These are phyloP conservation scores for Sisor rabdophorus DNA, from an alignment of 2,113 vertebrate species.

Conservation along the genomic window DNA sequence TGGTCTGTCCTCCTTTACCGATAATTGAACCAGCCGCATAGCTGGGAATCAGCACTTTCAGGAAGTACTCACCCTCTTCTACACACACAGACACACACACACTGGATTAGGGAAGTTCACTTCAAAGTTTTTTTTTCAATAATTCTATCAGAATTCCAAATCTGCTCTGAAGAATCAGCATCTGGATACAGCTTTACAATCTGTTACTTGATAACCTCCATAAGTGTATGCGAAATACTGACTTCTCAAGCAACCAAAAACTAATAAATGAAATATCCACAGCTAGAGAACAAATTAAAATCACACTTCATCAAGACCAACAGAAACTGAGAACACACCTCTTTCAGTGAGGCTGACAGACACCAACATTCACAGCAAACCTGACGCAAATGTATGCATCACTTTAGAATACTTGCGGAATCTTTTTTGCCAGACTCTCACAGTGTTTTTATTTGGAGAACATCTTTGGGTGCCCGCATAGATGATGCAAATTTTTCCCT, in stretches of 20 bases:
- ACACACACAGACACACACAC: slow-evolving; percentile 44
- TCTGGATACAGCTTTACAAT: background rate
- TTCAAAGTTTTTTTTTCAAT: background rate
- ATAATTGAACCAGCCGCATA: slow-evolving; percentile 92
- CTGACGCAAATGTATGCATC: too few species aligned
- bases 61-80: slow-evolving; percentile 93
- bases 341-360: background rate
- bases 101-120: slow-evolving; percentile 2
- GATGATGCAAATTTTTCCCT: too few species aligned
- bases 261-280: background rate
- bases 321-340: background rate
- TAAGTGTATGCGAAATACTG: too few species aligned
- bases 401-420: too few species aligned
- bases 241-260: background rate
- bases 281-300: background rate
- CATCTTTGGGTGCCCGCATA: too few species aligned
- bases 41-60: slow-evolving; percentile 94
- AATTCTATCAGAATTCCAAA: background rate
- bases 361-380: too few species aligned
- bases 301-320: background rate
- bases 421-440: too few species aligned
- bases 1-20: slow-evolving; percentile 92
- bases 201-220: too few species aligned
- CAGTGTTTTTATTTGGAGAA: too few species aligned
- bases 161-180: background rate